phyloP scores from a whole-genome alignment of 2,888 invertebrate species.

The Stegana nigrithorax region DNA sequence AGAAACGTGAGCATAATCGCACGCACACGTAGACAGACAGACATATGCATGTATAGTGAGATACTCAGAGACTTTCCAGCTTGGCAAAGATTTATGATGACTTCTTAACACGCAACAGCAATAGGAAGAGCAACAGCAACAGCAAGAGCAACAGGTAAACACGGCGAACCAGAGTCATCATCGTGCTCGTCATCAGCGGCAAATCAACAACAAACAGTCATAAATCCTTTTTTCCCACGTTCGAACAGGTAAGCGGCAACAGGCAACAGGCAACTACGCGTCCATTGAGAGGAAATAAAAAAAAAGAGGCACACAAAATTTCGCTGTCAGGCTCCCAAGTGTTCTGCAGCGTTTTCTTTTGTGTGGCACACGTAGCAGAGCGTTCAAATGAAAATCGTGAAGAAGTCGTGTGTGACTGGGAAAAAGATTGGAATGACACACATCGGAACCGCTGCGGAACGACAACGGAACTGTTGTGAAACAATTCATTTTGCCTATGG shows the following conservation, averaged over 20 bases:
- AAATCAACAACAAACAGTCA: constrained; percentile 28
- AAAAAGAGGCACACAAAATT: constrained; percentile 36
- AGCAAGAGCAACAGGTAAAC: background rate
- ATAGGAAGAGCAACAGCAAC: too few relatives aligned
- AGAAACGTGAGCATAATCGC: too few relatives aligned
- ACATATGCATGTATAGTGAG: background rate
- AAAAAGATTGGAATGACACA: too few relatives aligned
- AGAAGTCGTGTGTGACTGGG: too few relatives aligned
- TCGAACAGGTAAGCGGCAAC: constrained; percentile 25
- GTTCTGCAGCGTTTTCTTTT: constrained; percentile 21
- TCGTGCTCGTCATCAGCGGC: constrained; percentile 43
- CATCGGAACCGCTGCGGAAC: too few relatives aligned
- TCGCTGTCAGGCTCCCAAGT: constrained; percentile 18
- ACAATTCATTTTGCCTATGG: too few relatives aligned
- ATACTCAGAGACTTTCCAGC: constrained; percentile 5
- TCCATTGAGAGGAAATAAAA: background rate
- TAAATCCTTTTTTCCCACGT: constrained; percentile 60
- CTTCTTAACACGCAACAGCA: constrained; percentile 58
- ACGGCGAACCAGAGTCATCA: constrained; percentile 38
- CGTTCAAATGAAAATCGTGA: too few relatives aligned
- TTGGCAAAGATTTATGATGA: constrained; percentile 54
- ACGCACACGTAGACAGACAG: background rate
- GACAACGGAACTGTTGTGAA: too few relatives aligned
- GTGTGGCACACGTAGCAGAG: constrained; percentile 31
- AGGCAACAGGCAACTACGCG: too few relatives aligned